Conservation (phyloP, 2,888 invertebrate species). For the Pristionchus japonicus region DNA sequence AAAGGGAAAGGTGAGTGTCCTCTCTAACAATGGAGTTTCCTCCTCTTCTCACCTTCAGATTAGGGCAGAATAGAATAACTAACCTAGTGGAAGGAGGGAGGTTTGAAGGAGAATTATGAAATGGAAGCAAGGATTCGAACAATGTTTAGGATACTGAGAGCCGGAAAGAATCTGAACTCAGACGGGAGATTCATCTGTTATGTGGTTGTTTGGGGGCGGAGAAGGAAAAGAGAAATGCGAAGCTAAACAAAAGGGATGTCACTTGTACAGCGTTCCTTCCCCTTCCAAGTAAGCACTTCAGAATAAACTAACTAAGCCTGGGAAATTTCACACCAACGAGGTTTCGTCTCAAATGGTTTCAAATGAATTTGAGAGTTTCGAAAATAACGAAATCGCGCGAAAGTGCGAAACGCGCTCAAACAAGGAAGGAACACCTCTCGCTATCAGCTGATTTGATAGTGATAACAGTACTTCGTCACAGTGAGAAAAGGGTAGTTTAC, state of each 20-base stretch:
- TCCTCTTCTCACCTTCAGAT: neutral
- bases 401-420: neutral
- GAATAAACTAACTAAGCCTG: neutral
- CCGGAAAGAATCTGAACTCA: neutral
- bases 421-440: neutral
- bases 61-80: neutral
- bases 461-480: slow-evolving; percentile 11
- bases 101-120: neutral
- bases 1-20: neutral
- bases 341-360: neutral
- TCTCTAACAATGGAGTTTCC: slow-evolving; percentile 8
- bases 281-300: neutral
- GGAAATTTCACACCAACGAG: too few species aligned
- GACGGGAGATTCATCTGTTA: neutral
- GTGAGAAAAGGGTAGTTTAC: neutral
- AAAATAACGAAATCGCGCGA: neutral
- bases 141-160: neutral
- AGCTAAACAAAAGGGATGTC: slow-evolving; percentile 34
- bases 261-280: slow-evolving; percentile 14
- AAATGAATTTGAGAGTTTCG: neutral
- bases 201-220: neutral
- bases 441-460: neutral
- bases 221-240: slow-evolving; percentile 5
- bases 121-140: neutral
- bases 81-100: neutral